These are phyloP conservation scores for Phenganax subtilis DNA, from an alignment of 92 coral and sea anemone species.

Conservation along the genomic window DNA sequence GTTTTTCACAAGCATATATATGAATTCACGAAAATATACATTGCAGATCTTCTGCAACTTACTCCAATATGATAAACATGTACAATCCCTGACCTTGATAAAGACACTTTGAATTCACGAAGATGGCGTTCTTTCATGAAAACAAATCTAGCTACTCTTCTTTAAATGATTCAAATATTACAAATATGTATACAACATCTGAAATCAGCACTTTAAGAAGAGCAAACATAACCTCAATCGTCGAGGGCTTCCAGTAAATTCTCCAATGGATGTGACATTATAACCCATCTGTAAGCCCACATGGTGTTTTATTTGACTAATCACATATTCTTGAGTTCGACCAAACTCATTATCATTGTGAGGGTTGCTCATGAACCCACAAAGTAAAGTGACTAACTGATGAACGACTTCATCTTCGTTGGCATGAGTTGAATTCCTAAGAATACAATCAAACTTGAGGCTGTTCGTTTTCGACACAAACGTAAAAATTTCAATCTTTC, in stretches of 20 bases:
- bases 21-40: too few relatives aligned
- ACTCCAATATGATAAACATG: too few relatives aligned
- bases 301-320: slow-evolving; percentile 86
- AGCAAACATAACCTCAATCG: slow-evolving; percentile 64
- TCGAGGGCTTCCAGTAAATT: slow-evolving; percentile 90
- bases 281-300: slow-evolving; percentile 94
- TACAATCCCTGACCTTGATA: too few relatives aligned
- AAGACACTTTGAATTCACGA: too few relatives aligned
- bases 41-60: too few relatives aligned
- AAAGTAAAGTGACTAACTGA: slow-evolving; percentile 84
- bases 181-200: too few relatives aligned
- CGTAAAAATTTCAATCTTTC: too few relatives aligned
- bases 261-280: slow-evolving; percentile 80
- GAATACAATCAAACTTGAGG: slow-evolving; percentile 11
- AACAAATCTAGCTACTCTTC: too few relatives aligned
- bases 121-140: too few relatives aligned
- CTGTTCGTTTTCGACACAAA: too few relatives aligned
- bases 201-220: not conserved
- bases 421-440: slow-evolving; percentile 15
- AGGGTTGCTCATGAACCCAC: slow-evolving; percentile 93
- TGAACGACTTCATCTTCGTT: slow-evolving; percentile 88
- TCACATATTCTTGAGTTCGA: slow-evolving; percentile 82
- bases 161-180: too few relatives aligned
- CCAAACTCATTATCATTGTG: slow-evolving; percentile 76
- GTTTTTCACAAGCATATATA: too few relatives aligned